These are phyloP conservation scores for Vidua macroura DNA, from an alignment of 2,113 vertebrate species.

Conservation along the genomic window DNA sequence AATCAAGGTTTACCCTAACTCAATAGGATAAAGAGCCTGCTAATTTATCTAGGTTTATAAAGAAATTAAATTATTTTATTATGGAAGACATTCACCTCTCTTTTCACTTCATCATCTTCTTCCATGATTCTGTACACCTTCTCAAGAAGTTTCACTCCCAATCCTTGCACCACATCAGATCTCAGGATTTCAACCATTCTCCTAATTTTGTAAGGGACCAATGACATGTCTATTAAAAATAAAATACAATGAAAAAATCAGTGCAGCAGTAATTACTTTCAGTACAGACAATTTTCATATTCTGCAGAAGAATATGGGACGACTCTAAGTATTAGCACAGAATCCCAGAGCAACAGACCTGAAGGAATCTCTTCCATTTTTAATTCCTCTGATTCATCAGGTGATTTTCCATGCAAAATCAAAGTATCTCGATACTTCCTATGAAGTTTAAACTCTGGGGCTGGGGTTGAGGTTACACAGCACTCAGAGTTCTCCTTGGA, in stretches of 20 bases:
- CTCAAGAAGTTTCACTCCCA: constrained; percentile 91
- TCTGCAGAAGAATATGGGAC: not conserved
- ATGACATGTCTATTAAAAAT: constrained; percentile 69
- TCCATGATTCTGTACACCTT: constrained; percentile 89
- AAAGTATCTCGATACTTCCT: constrained; percentile 90
- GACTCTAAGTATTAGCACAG: not conserved
- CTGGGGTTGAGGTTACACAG: constrained; percentile 36
- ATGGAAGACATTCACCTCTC: constrained; percentile 80
- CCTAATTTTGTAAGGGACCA: constrained; percentile 86
- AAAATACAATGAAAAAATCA: not conserved
- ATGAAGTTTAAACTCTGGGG: constrained; percentile 86
- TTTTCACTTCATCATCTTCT: constrained; percentile 85
- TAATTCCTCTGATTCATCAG: constrained; percentile 75
- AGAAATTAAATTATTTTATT: not conserved
- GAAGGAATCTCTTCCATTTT: constrained; percentile 77
- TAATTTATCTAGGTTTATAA: not conserved
- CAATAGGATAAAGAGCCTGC: not conserved
- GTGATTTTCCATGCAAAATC: constrained; percentile 87
- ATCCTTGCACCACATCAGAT: constrained; percentile 86
- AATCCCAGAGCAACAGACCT: constrained; percentile 71
- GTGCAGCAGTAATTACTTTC: not conserved
- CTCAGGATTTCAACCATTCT: constrained; percentile 89
- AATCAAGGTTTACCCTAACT: not conserved
- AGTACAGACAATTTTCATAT: not conserved
- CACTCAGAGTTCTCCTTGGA: constrained; percentile 66